phyloP scores from a whole-genome alignment of 2,797 vertebrate genomes.

The Pantherophis alleghaniensis region DNA sequence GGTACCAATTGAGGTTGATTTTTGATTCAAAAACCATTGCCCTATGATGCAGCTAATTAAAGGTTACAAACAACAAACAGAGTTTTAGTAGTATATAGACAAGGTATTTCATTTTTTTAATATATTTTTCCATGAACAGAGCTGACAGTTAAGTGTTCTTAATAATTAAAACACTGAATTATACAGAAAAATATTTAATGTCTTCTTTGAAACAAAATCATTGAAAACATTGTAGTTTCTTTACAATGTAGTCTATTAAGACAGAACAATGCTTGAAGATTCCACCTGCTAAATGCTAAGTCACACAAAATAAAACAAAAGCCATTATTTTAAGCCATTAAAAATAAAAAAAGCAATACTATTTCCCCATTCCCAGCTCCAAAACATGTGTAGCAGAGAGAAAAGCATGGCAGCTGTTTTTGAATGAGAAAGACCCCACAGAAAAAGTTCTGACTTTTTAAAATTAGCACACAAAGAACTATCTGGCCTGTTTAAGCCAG shows the following conservation, averaged over 20 bases:
- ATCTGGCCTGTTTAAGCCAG: neutral
- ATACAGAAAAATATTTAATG: neutral
- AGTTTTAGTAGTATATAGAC: neutral
- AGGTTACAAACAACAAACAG: neutral
- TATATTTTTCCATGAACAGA: neutral
- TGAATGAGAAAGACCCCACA: neutral
- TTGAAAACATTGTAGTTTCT: neutral
- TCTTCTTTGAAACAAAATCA: neutral
- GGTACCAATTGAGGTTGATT: neutral
- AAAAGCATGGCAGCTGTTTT: neutral
- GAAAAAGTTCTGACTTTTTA: neutral
- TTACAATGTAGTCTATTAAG: neutral
- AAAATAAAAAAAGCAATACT: neutral
- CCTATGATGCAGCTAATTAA: neutral
- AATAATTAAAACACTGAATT: neutral
- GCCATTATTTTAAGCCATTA: neutral
- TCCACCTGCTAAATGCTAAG: neutral
- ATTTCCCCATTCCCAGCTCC: neutral
- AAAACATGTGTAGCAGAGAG: neutral
- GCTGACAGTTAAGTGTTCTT: neutral
- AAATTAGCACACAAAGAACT: neutral
- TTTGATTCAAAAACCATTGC: neutral
- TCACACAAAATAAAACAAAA: neutral
- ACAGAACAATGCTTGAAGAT: neutral
- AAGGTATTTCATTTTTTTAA: neutral